Percentiles rank a stretch among this genome's conserved stretches.
phyloP scores from a whole-genome alignment of 2,797 vertebrate genomes.

The Silurus lanzhouensis region DNA sequence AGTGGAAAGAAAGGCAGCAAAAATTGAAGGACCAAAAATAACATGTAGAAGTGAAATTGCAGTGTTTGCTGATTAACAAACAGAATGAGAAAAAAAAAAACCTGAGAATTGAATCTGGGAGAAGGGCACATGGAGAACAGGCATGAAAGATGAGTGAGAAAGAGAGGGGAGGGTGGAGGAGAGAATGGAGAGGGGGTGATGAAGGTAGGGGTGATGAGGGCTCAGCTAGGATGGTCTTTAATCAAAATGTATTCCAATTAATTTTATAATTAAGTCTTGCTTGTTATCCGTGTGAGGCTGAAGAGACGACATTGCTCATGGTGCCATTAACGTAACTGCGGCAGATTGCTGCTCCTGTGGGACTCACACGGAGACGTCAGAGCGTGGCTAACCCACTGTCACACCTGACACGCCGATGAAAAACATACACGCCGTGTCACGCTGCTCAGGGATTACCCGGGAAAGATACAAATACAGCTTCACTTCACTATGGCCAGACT shows the following conservation, averaged over 20 bases:
- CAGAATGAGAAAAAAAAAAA: conserved; percentile 1
- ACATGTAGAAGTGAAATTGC: conserved; percentile 16
- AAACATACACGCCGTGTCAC: neutral
- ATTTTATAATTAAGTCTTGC: conserved; percentile 78
- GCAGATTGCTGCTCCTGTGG: conserved; percentile 73
- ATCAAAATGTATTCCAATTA: conserved; percentile 81
- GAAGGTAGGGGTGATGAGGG: conserved; percentile 47
- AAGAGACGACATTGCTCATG: conserved; percentile 73
- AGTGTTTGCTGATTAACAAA: conserved; percentile 45
- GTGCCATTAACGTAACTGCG: conserved; percentile 77
- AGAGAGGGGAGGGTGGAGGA: conserved; percentile 44
- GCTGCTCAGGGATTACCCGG: conserved; percentile 12
- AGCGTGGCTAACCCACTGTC: conserved; percentile 67
- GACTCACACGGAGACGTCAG: conserved; percentile 58
- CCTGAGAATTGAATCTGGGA: conserved; percentile 9
- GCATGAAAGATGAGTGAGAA: conserved; percentile 35
- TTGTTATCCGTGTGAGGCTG: conserved; percentile 75
- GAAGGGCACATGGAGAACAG: conserved; percentile 18
- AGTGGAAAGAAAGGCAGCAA: neutral
- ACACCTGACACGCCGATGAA: conserved; percentile 19
- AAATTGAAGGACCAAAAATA: neutral
- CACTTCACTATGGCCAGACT: too few relatives aligned
- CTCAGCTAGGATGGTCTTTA: conserved; percentile 69
- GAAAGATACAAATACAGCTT: neutral
- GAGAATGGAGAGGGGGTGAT: conserved; percentile 63